Percentiles rank a stretch among this genome's conserved stretches.
Conservation (phyloP, 1,140 invertebrate genomes). For the Mizuhopecten yessoensis region DNA sequence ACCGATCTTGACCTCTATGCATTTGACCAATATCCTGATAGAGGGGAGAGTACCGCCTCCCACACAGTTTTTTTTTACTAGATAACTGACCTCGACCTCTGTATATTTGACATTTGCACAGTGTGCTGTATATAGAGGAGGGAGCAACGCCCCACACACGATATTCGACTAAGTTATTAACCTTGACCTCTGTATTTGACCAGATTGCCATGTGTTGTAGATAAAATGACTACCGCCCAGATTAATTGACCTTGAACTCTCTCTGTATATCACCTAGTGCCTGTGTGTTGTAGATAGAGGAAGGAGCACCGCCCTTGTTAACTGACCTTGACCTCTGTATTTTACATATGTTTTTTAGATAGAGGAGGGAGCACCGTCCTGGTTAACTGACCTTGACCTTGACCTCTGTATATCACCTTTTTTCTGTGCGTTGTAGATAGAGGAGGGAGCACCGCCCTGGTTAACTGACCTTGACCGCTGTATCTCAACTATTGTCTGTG, state of each 20-base stretch:
- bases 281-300: slow-evolving; percentile 54
- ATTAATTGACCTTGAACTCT: neutral
- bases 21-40: neutral
- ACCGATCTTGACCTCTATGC: neutral
- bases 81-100: neutral
- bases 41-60: slow-evolving; percentile 70
- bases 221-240: slow-evolving; percentile 41
- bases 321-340: neutral
- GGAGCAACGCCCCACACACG: no score
- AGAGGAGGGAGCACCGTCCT: slow-evolving; percentile 67
- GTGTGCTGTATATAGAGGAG: neutral
- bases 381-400: neutral
- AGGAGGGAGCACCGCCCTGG: no score
- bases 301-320: slow-evolving; percentile 62
- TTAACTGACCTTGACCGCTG: neutral
- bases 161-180: neutral
- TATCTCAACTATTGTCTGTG: neutral
- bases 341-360: slow-evolving; percentile 56
- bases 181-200: neutral
- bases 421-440: no score
- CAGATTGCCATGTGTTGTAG: slow-evolving; percentile 51
- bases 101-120: neutral
- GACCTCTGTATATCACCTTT: neutral
- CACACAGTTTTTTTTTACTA: no score
- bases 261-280: neutral